A percentile compares a stretch with the other conserved stretches of the same genome.
Evolutionary conservation across 2,113 vertebrate genomes (phyloP).

Genomic region (Odontophorus gujanensis): DNA sequence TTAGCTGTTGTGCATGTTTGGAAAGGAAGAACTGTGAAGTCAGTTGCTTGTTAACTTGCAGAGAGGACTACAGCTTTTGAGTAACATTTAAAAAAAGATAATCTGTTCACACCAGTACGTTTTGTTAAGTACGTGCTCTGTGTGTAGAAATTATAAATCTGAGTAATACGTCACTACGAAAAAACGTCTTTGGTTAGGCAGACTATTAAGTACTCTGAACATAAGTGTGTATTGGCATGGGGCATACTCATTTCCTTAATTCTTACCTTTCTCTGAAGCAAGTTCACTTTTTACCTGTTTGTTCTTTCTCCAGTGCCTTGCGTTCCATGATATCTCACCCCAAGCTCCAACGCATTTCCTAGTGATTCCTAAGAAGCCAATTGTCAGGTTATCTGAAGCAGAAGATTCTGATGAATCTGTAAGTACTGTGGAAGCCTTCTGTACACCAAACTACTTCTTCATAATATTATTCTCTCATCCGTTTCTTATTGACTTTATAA

Average conservation of each 20-base stretch:
- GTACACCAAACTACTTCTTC: neutral
- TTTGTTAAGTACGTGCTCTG: neutral
- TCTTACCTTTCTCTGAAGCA: neutral
- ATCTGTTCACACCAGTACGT: neutral
- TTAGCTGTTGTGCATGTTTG: neutral
- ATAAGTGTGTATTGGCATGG: neutral
- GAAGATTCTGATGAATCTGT: slow-evolving; percentile 89
- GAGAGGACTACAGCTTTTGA: neutral
- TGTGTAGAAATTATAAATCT: neutral
- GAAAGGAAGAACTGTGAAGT: neutral
- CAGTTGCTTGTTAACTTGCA: neutral
- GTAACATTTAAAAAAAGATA: neutral
- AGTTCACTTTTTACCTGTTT: neutral
- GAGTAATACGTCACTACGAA: neutral
- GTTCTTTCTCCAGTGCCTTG: slow-evolving; percentile 85
- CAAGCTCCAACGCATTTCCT: slow-evolving; percentile 96
- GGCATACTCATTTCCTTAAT: neutral
- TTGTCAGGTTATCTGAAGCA: slow-evolving; percentile 87
- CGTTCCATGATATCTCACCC: slow-evolving; percentile 90
- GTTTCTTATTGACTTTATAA: neutral
- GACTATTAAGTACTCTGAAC: neutral
- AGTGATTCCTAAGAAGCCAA: slow-evolving; percentile 92
- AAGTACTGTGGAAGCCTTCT: slow-evolving; percentile 74
- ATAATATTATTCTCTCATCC: neutral
- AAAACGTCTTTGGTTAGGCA: neutral